Conservation (phyloP, 2,888 invertebrate genomes). For the Heliconius hortense region DNA sequence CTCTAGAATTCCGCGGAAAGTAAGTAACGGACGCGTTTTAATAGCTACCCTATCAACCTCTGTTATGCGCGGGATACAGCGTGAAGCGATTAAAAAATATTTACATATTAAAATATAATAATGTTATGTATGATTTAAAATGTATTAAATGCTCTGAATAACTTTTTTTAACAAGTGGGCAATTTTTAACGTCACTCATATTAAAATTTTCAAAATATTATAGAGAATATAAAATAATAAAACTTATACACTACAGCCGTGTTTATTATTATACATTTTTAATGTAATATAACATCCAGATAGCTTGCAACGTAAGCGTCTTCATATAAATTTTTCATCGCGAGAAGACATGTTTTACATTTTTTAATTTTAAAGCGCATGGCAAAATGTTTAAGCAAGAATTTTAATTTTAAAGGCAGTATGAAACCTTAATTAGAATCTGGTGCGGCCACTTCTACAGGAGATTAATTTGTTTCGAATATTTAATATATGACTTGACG, state of each 20-base stretch:
- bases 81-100: too few species aligned
- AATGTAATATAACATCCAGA: slow-evolving; percentile 5
- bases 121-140: too few species aligned
- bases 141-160: too few species aligned
- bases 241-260: neutral
- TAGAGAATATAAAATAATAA: neutral
- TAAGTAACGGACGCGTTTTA: too few species aligned
- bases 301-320: slow-evolving; percentile 24
- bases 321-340: slow-evolving; percentile 30
- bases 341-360: slow-evolving; percentile 34
- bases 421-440: slow-evolving; percentile 42
- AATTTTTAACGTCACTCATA: too few species aligned
- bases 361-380: slow-evolving; percentile 35
- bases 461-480: slow-evolving; percentile 38
- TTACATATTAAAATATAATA: too few species aligned
- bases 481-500: slow-evolving; percentile 36
- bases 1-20: too few species aligned
- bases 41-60: too few species aligned
- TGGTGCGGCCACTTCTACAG: slow-evolving; percentile 30
- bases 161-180: too few species aligned
- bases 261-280: slow-evolving; percentile 4
- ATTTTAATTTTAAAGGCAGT: slow-evolving; percentile 41
- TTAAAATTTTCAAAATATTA: neutral
- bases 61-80: too few species aligned
- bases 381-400: slow-evolving; percentile 38